A percentile compares a stretch with the other conserved stretches of the same genome.
Conservation (phyloP, 1,140 invertebrate genomes). For the Drosophila pallidifrons region DNA sequence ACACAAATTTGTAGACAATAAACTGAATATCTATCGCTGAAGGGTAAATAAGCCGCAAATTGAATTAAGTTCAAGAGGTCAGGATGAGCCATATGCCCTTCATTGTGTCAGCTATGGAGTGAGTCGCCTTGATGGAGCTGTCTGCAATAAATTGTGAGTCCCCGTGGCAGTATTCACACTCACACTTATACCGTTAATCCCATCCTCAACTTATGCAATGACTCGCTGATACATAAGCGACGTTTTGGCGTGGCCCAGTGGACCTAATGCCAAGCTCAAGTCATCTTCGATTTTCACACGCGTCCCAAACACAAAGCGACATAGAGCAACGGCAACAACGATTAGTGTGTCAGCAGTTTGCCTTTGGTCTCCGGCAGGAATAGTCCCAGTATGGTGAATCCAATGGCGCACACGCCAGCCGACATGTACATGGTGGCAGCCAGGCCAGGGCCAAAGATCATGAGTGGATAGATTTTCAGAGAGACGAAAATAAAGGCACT, state of each 20-base stretch:
- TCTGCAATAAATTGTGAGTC: slow-evolving; percentile 25
- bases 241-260: slow-evolving; percentile 56
- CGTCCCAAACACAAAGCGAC: slow-evolving; percentile 3
- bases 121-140: slow-evolving; percentile 38
- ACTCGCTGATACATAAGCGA: slow-evolving; percentile 43
- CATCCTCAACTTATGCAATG: slow-evolving; percentile 57
- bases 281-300: slow-evolving; percentile 53
- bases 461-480: slow-evolving; percentile 70
- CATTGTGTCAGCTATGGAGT: slow-evolving; percentile 50
- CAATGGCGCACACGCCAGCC: slow-evolving; percentile 57
- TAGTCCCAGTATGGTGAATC: slow-evolving; percentile 67
- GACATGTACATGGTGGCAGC: slow-evolving; percentile 71
- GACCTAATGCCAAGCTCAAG: slow-evolving; percentile 40
- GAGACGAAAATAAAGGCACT: slow-evolving; percentile 67
- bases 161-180: slow-evolving; percentile 14
- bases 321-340: slow-evolving; percentile 11
- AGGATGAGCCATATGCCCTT: slow-evolving; percentile 56
- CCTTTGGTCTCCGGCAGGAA: slow-evolving; percentile 76
- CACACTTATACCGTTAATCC: slow-evolving; percentile 19
- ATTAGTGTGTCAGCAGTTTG: slow-evolving; percentile 70
- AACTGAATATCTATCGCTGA: slow-evolving; percentile 8
- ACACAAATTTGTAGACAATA: slow-evolving; percentile 1
- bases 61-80: slow-evolving; percentile 77
- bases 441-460: slow-evolving; percentile 66
- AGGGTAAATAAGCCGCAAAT: slow-evolving; percentile 44